phyloP scores from a whole-genome alignment of 2,113 vertebrate genomes.

The Charina bottae region DNA sequence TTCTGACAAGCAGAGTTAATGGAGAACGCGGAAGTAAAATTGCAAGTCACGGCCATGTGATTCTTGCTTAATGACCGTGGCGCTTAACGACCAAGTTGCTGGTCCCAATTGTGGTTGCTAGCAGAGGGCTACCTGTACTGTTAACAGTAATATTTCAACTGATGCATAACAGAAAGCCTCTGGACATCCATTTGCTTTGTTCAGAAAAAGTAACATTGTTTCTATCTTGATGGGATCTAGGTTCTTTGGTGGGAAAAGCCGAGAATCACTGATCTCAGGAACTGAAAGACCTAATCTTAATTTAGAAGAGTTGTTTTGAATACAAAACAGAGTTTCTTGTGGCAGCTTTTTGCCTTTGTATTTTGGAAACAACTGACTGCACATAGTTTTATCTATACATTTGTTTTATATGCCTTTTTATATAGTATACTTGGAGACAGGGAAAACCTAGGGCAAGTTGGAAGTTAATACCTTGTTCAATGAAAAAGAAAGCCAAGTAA shows the following conservation, averaged over 20 bases:
- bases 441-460: not conserved
- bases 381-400: not conserved
- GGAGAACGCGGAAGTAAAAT: not conserved
- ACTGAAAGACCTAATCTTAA: not conserved
- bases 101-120: too few species aligned
- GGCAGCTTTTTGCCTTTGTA: not conserved
- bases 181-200: not conserved
- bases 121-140: not conserved
- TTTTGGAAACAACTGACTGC: not conserved
- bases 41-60: not conserved
- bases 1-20: not conserved
- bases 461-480: not conserved
- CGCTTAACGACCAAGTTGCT: not conserved
- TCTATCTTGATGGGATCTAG: not conserved
- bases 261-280: not conserved
- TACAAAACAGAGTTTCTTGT: not conserved
- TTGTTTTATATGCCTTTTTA: not conserved
- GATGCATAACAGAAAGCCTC: not conserved
- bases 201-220: not conserved
- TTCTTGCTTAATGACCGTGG: not conserved
- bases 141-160: not conserved
- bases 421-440: too few species aligned
- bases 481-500: not conserved
- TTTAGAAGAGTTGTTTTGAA: not conserved
- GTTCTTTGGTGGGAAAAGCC: not conserved